phyloP scores from a whole-genome alignment of 2,797 vertebrate genomes.

The Cynodonichthys magdalenae region DNA sequence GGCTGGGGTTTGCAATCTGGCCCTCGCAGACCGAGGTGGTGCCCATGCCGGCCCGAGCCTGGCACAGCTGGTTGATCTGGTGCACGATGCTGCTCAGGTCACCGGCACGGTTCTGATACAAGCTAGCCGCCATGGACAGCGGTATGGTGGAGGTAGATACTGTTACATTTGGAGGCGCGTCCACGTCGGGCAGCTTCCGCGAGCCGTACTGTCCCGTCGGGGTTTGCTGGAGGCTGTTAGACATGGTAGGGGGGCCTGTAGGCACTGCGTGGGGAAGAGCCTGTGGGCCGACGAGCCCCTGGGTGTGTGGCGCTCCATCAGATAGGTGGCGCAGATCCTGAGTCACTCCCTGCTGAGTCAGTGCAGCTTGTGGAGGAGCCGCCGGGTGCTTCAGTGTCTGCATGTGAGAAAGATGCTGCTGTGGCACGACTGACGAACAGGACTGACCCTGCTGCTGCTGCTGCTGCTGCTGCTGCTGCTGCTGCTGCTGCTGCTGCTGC shows the following conservation, averaged over 20 bases:
- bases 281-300: constrained; percentile 74
- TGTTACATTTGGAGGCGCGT: constrained; percentile 88
- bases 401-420: constrained; percentile 70
- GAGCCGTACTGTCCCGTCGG: constrained; percentile 65
- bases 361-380: constrained; percentile 70
- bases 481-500: constrained; percentile 56
- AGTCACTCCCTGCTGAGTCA: constrained; percentile 80
- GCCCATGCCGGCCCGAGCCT: constrained; percentile 87
- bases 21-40: constrained; percentile 86
- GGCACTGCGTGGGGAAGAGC: constrained; percentile 60
- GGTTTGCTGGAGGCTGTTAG: constrained; percentile 64
- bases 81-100: constrained; percentile 96
- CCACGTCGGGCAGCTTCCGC: constrained; percentile 78
- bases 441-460: constrained; percentile 55
- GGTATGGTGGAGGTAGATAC: constrained; percentile 92
- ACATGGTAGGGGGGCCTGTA: constrained; percentile 51
- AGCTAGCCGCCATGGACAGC: constrained; percentile 86
- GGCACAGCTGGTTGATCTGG: constrained; percentile 97
- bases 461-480: constrained; percentile 57
- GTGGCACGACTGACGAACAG: constrained; percentile 54
- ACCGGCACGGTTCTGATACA: constrained; percentile 86
- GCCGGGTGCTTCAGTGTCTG: constrained; percentile 77
- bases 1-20: constrained; percentile 89
- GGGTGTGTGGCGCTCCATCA: constrained; percentile 82
- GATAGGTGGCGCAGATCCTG: constrained; percentile 87